Conservation (phyloP, 64 coral and sea anemone genomes). For the Stylophora pistillata region DNA sequence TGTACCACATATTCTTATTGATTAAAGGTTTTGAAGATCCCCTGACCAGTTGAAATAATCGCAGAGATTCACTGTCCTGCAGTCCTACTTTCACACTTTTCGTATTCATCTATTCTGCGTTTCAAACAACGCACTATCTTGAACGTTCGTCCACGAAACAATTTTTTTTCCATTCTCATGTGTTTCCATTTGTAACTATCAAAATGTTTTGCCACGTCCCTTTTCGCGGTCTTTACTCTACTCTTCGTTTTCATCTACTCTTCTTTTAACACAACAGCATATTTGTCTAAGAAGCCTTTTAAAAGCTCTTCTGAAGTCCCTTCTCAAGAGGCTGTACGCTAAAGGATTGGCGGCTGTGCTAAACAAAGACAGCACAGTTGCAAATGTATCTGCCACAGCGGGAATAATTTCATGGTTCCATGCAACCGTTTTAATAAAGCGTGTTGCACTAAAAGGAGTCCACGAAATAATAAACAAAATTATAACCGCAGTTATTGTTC, state of each 20-base stretch:
- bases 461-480: slow-evolving; percentile 65
- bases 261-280: neutral
- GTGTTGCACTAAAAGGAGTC: slow-evolving; percentile 60
- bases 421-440: slow-evolving; percentile 55
- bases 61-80: no score
- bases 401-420: slow-evolving; percentile 68
- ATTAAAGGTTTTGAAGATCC: neutral
- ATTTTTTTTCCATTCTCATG: no score
- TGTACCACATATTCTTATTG: neutral
- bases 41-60: no score
- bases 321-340: slow-evolving; percentile 65
- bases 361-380: slow-evolving; percentile 65
- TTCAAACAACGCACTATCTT: no score
- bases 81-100: no score
- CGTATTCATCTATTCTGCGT: no score
- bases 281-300: slow-evolving; percentile 53
- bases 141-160: no score
- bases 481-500: slow-evolving; percentile 57
- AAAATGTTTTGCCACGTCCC: no score
- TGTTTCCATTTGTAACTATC: no score
- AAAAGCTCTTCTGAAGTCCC: slow-evolving; percentile 71
- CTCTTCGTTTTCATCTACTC: neutral
- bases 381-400: slow-evolving; percentile 56
- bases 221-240: no score
- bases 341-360: slow-evolving; percentile 65